These are phyloP conservation scores for Halictus quadricinctus DNA, from an alignment of 2,888 invertebrate species.

Conservation along the genomic window DNA sequence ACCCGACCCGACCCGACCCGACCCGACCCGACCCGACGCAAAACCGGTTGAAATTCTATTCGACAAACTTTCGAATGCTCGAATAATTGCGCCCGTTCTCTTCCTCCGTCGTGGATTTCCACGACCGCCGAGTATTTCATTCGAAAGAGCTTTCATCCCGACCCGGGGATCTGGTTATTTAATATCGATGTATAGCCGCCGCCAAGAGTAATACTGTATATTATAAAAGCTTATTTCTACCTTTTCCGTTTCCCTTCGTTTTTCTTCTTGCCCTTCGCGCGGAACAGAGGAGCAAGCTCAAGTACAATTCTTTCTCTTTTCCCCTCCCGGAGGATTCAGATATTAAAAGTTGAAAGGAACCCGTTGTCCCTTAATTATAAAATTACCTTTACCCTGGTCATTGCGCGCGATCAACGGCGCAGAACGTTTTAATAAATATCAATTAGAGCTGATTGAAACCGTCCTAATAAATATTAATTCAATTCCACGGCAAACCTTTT, in stretches of 20 bases:
- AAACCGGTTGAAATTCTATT: background rate
- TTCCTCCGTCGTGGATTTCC: slow-evolving; percentile 7
- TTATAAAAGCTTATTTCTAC: background rate
- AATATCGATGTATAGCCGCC: background rate
- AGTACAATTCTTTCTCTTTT: background rate
- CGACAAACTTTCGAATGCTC: background rate
- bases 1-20: slow-evolving; percentile 5
- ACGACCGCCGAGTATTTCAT: background rate
- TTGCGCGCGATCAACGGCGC: background rate
- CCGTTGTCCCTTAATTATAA: background rate
- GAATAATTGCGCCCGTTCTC: background rate
- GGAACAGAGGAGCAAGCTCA: background rate
- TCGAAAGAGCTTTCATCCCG: background rate
- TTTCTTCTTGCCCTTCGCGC: background rate
- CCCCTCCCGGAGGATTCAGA: background rate
- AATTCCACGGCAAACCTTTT: background rate
- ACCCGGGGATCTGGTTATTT: background rate
- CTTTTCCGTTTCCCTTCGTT: background rate
- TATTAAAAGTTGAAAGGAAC: background rate
- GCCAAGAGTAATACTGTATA: background rate
- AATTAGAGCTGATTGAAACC: background rate
- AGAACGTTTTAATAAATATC: background rate
- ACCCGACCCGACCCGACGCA: background rate
- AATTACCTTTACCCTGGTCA: background rate
- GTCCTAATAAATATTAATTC: background rate